Evolutionary conservation across 1,140 invertebrate species (phyloP), one percentile per base, ranked within the genome.

Genomic region (Oncopodura yosiiana): DNA sequence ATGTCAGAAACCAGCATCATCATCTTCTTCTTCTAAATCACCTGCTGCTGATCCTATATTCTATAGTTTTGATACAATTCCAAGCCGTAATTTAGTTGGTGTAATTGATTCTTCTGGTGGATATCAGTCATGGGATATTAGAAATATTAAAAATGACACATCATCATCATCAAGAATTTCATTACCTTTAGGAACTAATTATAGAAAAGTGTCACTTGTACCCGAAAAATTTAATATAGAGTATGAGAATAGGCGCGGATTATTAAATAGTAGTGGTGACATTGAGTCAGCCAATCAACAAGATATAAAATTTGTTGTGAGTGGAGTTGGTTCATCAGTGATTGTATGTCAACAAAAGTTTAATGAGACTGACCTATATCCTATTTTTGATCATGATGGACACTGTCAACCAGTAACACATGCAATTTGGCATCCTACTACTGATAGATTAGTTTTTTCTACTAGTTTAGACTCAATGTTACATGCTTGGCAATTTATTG

Each of bases 401-500:
- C 62, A 63, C 37, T 38, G 26, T 1, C 58, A 58, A 44, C 16
- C 43, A 27, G 58, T 63, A 3, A 58, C 39, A 14, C 49, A 57
- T 24, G 46, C 53, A 14, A 32, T 49, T 5, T 63, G 58, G 58
- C 58, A 60, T 39, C 53, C 44, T 12, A 19, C 38, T 14, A 32
- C 44, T 19, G 49, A 60, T 1, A 53, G 43, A 21, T 32, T 63
- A 2, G 12, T 63, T 11, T 55, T 63, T 53, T 63, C 62, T 21
- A 19, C 57, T 3, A 53, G 49, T 30, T 21, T 53, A 3, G 58
- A 63, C 37, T 38, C 62, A 19, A 38, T 63, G 34, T 32, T 63
- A 16, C 62, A 63, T 42, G 62, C 62, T 51, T 63, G 62, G 62
- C 62, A 63, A 46, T 63, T 42, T 26, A 56, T 56, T 49, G 54